Base-by-base conservation (phyloP, 2,113 vertebrate species). In the Eidolon helvum region DNA sequence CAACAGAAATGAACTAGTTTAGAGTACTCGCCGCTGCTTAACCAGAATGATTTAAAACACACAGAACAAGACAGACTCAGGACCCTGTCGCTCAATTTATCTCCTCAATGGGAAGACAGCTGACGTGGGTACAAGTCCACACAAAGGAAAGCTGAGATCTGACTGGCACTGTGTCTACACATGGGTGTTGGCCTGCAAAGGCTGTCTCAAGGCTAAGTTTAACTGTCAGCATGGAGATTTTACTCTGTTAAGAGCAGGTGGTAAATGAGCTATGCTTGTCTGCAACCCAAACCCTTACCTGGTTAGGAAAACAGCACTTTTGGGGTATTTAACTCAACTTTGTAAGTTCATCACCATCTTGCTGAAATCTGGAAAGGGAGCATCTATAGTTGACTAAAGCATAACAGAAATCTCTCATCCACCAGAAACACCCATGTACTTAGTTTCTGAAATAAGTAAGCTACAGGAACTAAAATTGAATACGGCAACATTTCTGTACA, bases 101-200 rank as follows among this genome's bases (percentile, higher is more conserved):
- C 74, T 77, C 50, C 66, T 69, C 7, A 2, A 6, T 38, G 75
- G 75, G 38, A 11, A 12, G n/a, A 33, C 21, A 0, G 33, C 74
- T 30, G 88, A 10, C 10, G 19, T 0, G 63, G 28, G 40, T 5
- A 2, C 22, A 7, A 4, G 55, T 9, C 30, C 2, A 1, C 4
- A 1, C 21, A 35, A 11, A 45, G 2, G 14, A 84, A 10, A 28
- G 84, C 2, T 28, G 69, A 55, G 24, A 30, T 48, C 24, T 1
- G 43, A 18, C 10, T 22, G 55, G 30, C 63, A 48, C 0, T 12
- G 43, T 10, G 48, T 43, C 40, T 15, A 11, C 5, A 21, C 30
- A 11, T 0, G 19, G 30, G 1, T 0, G 0, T 0, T 0, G 7
- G 26, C 48, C 53, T 11, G 4, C 4, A 21, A 48, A 9, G 74